These are phyloP conservation scores for Polia nebulosa DNA, from an alignment of 2,888 invertebrate genomes.

Conservation along the genomic window DNA sequence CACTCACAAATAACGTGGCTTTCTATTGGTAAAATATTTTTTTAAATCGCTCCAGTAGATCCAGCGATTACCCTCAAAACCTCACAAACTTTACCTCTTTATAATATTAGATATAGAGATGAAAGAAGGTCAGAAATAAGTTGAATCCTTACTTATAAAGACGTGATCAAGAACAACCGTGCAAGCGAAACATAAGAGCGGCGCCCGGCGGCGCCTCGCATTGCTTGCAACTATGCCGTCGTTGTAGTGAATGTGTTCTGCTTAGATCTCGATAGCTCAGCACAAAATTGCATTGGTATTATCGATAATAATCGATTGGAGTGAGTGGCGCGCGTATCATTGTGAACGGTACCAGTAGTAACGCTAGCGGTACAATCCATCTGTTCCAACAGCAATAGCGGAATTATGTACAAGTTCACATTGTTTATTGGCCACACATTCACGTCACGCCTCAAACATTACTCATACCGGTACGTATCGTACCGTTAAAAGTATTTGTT, in stretches of 20 bases:
- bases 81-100: too few relatives aligned
- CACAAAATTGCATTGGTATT: slow-evolving; percentile 77
- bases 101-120: too few relatives aligned
- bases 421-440: slow-evolving; percentile 64
- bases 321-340: slow-evolving; percentile 76
- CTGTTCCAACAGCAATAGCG: slow-evolving; percentile 78
- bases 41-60: too few relatives aligned
- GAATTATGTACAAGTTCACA: slow-evolving; percentile 61
- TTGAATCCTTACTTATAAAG: slow-evolving; percentile 34
- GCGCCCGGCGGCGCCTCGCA: slow-evolving; percentile 14
- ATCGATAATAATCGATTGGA: slow-evolving; percentile 79
- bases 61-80: too few relatives aligned
- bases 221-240: slow-evolving; percentile 13
- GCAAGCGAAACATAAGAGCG: slow-evolving; percentile 20
- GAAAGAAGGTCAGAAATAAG: slow-evolving; percentile 22
- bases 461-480: slow-evolving; percentile 42
- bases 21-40: too few relatives aligned
- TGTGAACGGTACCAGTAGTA: slow-evolving; percentile 83
- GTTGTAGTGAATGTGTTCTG: slow-evolving; percentile 59
- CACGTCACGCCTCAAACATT: slow-evolving; percentile 61
- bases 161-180: slow-evolving; percentile 58
- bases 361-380: slow-evolving; percentile 82
- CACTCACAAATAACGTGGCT: too few relatives aligned
- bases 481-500: slow-evolving; percentile 1
- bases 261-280: slow-evolving; percentile 69